Conservation (phyloP, 2,888 invertebrate genomes). For the Troglohyphantes excavatus region DNA sequence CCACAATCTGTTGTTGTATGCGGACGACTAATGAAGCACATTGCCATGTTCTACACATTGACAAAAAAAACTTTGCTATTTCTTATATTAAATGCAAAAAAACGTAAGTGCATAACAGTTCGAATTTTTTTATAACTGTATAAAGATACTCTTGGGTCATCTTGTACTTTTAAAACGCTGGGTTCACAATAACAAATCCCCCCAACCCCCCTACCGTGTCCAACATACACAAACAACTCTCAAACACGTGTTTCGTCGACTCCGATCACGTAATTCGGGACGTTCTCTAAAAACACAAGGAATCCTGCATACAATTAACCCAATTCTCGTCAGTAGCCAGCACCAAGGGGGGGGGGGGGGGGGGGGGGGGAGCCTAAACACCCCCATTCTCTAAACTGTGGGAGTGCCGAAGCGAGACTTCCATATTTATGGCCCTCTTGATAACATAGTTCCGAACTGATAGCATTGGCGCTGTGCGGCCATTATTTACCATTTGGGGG, state of each 20-base stretch:
- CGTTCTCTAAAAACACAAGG: constrained; percentile 10
- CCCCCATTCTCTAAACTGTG: constrained; percentile 11
- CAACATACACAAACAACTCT: background rate
- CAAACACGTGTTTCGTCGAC: constrained; percentile 34
- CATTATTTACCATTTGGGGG: constrained; percentile 55
- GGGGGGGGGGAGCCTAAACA: background rate
- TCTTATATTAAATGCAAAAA: too few species aligned
- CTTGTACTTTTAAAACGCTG: too few species aligned
- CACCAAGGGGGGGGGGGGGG: background rate
- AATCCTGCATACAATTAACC: constrained; percentile 45
- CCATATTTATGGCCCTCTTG: constrained; percentile 53
- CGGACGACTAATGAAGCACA: too few species aligned
- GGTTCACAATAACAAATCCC: too few species aligned
- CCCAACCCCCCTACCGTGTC: background rate
- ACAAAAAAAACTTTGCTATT: too few species aligned
- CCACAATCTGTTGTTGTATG: too few species aligned
- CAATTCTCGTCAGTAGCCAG: background rate
- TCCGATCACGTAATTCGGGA: constrained; percentile 21
- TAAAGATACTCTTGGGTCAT: too few species aligned
- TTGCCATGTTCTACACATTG: too few species aligned
- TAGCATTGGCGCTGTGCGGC: constrained; percentile 55
- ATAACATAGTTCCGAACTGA: constrained; percentile 53
- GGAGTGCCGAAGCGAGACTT: constrained; percentile 25
- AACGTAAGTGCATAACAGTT: too few species aligned
- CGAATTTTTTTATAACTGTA: too few species aligned